Evolutionary conservation across 2,888 invertebrate species (phyloP), one percentile per base, ranked within the genome.

Genomic region (Epistrophella euchroma): DNA sequence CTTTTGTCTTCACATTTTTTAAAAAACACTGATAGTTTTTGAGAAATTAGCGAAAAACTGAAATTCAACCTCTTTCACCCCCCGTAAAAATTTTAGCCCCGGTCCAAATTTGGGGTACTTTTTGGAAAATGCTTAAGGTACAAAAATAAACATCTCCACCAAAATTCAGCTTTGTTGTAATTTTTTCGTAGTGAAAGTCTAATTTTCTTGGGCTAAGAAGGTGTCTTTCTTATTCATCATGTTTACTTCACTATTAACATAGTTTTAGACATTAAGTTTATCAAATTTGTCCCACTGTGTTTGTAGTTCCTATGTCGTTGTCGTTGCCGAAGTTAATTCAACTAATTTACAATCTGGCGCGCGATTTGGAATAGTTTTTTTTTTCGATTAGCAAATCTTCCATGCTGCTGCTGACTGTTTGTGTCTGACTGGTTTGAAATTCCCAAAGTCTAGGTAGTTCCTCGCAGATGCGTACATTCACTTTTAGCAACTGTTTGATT

Each of bases 361-460:
- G 81, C 56, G 58, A 86, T 73, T 86, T 71, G 82, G 82, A 86
- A 74, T 58, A 50, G 64, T 71, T 73, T 84, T 85, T 81, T 77
- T 77, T 85, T 81, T 82, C 64, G 77, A 85, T 77, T 77, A 72
- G 56, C 80, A 66, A 73, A 70, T 74, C 66, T 60, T 60, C 13
- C 71, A 37, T 28, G 32, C 56, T 32, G 17, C 19, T 28, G 6
- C n/a, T n/a, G n/a, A n/a, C n/a, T n/a, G n/a, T n/a, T n/a, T n/a
- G n/a, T n/a, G n/a, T 28, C 7, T 58, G 35, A 22, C 37, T 60
- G 72, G 22, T 60, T 68, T 52, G 11, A 37, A 37, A 50, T 68
- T 68, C 71, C 56, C 56, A 56, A 55, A 56, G 28, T 58, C 22
- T 25, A 25, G 28, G 56, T 71, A 43, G 17, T n/a, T 43, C 43